These are phyloP conservation scores for Erythrocercus mccallii DNA, from an alignment of 2,113 vertebrate species.

Conservation along the genomic window DNA sequence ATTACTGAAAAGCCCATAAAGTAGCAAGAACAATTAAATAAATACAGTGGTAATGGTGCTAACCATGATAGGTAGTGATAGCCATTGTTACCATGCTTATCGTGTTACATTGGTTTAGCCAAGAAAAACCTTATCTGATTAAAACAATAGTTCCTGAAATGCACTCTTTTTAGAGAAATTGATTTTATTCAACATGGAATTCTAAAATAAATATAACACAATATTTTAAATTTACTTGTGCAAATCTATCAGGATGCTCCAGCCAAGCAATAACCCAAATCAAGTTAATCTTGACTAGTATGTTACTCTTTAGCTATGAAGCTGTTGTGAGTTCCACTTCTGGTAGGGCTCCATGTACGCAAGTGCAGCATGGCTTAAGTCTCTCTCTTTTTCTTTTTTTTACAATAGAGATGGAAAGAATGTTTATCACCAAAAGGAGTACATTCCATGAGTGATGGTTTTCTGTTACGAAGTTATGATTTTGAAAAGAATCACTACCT, in stretches of 20 bases:
- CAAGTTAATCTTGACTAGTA: not conserved
- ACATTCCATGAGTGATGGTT: constrained; percentile 9
- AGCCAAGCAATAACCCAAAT: not conserved
- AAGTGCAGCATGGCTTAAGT: not conserved
- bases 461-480: constrained; percentile 6
- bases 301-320: not conserved
- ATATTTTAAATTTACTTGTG: constrained; percentile 21
- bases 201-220: constrained; percentile 35
- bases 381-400: not conserved
- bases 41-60: not conserved
- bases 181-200: not conserved
- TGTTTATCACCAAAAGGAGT: constrained; percentile 10
- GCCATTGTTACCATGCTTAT: not conserved
- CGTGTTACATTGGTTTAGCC: constrained; percentile 3
- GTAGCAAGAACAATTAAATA: constrained; percentile 27
- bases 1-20: constrained; percentile 1
- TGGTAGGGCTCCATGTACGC: not conserved
- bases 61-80: not conserved
- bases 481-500: constrained; percentile 41
- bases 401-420: not conserved
- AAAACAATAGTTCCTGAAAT: constrained; percentile 20
- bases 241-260: not conserved
- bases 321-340: not conserved
- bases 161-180: not conserved
- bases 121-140: constrained; percentile 31